Conservation (phyloP, 2,888 invertebrate species). For the Limenitis camilla region DNA sequence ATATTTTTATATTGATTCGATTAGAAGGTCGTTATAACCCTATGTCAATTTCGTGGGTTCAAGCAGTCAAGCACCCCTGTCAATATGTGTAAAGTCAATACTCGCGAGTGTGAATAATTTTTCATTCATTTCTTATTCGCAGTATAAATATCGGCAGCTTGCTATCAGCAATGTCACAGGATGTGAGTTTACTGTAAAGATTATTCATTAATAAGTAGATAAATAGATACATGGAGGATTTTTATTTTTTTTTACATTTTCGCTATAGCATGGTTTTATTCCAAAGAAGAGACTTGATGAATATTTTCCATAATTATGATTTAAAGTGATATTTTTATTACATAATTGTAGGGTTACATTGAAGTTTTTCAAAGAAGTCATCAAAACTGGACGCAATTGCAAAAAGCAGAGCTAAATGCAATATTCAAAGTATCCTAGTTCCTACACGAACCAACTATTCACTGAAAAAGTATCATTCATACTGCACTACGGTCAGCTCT, state of each 20-base stretch:
- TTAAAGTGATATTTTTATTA: no score
- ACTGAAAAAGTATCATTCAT: slow-evolving; percentile 58
- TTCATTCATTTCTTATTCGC: slow-evolving; percentile 59
- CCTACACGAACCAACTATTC: slow-evolving; percentile 37
- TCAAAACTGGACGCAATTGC: no score
- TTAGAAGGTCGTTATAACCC: slow-evolving; percentile 35
- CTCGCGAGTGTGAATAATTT: slow-evolving; percentile 63
- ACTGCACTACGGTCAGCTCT: slow-evolving; percentile 55
- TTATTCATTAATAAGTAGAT: not conserved
- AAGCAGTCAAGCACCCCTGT: slow-evolving; percentile 54
- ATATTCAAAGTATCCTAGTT: not conserved
- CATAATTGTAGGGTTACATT: no score
- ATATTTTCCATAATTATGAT: no score
- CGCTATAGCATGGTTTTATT: no score
- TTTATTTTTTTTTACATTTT: not conserved
- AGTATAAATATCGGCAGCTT: slow-evolving; percentile 42
- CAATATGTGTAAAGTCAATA: slow-evolving; percentile 61
- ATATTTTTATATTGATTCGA: not conserved
- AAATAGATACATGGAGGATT: no score
- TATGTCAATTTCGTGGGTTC: slow-evolving; percentile 46
- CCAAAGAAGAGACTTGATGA: no score
- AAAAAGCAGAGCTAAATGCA: not conserved
- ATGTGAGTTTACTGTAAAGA: slow-evolving; percentile 1
- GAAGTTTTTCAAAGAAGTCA: no score
- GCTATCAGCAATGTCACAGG: slow-evolving; percentile 31